Evolutionary conservation across 1,140 invertebrate genomes (phyloP).

Genomic region (Ctenoplectra terminalis): DNA sequence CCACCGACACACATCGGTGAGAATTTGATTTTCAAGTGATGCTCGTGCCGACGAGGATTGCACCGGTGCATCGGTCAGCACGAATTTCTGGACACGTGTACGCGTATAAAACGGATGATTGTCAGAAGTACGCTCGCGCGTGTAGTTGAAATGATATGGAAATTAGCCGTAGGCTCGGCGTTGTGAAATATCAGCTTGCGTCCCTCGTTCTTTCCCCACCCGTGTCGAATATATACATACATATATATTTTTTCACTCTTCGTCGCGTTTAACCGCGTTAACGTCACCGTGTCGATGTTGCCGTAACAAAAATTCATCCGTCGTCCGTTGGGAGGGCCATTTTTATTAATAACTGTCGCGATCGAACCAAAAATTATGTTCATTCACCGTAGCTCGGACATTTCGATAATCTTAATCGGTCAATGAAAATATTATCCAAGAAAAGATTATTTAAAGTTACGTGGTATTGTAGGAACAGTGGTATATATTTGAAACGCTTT

Average conservation of each 20-base stretch:
- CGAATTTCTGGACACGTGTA: constrained; percentile 19
- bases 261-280: constrained; percentile 12
- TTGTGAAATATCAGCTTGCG: constrained; percentile 5
- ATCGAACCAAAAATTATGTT: background rate
- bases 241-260: background rate
- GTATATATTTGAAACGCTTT: too few relatives aligned
- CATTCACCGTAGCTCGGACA: too few relatives aligned
- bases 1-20: background rate
- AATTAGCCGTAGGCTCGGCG: constrained; percentile 54
- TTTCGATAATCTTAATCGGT: too few relatives aligned
- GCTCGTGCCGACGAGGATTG: constrained; percentile 26
- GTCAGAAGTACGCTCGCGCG: constrained; percentile 45
- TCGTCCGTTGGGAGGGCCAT: background rate
- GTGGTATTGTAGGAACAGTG: too few relatives aligned
- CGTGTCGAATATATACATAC: background rate
- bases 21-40: constrained; percentile 57
- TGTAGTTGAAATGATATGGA: constrained; percentile 47
- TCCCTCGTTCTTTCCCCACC: background rate
- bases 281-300: background rate
- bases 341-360: constrained; percentile 9
- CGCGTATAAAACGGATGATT: constrained; percentile 49
- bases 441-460: background rate
- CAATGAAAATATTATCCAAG: background rate
- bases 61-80: constrained; percentile 45
- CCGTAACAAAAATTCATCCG: background rate